Evolutionary conservation across 2,797 vertebrate species (phyloP), one percentile per base, ranked within the genome.

Genomic region (Onychomys arenicola): DNA sequence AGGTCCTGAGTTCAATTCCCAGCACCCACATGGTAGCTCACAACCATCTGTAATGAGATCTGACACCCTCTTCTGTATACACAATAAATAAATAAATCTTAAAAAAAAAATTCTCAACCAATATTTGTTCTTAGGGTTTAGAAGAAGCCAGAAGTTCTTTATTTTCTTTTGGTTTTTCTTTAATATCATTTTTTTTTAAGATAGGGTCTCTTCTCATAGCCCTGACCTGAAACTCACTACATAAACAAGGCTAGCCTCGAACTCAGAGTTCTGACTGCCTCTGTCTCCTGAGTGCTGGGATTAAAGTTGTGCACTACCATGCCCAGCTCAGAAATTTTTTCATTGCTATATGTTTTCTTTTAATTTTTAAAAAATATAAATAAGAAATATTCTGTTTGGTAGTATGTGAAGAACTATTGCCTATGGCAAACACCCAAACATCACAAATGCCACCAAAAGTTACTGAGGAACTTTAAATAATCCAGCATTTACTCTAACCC

Each of bases 141-240:
- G 40, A 76, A 94, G 82, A 96, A 57, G 67, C 59, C n/a, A 89
- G 46, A 82, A 91, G 67, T 67, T 77, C n/a, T 40, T 71, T 21
- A 71, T 23, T 37, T 71, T 37, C 19, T 19, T 37, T 71, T 71
- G 37, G 69, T 1, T 71, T 76, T 14, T 43, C 25, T 75, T 11
- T 43, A 27, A 11, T 27, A 27, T 6, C 11, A 1, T 14, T 46
- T 27, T 46, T 67, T 65, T 67, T 34, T 52, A 67, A 67, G 10
- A 27, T 43, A 78, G 29, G 4, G 29, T 34, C 46, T 78, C 27
- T 52, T 32, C 55, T 21, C 9, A 49, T 32, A 55, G 49, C 32
- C 77, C 49, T 23, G 17, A 10, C 49, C 77, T 52, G 9, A 17
- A 80, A 55, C 49, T 78, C 32, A 80, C 32, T 55, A 80, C 49